phyloP scores from a whole-genome alignment of 2,888 invertebrate genomes.

The Scaptomyza polygonia region DNA sequence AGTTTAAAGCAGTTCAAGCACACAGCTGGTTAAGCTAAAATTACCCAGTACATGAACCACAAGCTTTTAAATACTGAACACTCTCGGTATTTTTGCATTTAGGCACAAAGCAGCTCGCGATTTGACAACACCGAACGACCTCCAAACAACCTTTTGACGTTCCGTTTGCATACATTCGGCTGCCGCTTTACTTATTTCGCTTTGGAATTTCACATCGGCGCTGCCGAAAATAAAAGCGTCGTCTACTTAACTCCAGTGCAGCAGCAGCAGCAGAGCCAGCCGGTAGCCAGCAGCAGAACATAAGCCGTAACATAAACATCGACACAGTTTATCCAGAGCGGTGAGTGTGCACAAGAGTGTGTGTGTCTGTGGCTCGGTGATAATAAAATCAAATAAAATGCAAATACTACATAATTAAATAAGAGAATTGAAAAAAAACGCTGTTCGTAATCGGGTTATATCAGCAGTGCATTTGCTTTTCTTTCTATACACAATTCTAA shows the following conservation, averaged over 20 bases:
- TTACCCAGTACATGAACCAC: background rate
- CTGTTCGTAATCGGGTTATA: slow-evolving; percentile 39
- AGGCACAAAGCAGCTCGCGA: slow-evolving; percentile 43
- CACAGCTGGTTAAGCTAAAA: background rate
- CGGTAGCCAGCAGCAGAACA: slow-evolving; percentile 62
- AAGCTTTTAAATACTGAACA: slow-evolving; percentile 47
- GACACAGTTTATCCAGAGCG: slow-evolving; percentile 66
- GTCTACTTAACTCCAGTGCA: slow-evolving; percentile 82
- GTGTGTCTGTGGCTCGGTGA: slow-evolving; percentile 36
- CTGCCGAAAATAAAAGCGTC: slow-evolving; percentile 76
- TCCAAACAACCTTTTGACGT: slow-evolving; percentile 84
- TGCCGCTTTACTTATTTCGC: slow-evolving; percentile 64
- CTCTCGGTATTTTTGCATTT: slow-evolving; percentile 53
- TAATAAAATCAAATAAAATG: slow-evolving; percentile 16
- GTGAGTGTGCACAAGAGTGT: slow-evolving; percentile 61
- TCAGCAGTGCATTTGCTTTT: slow-evolving; percentile 43
- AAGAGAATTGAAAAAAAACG: slow-evolving; percentile 14
- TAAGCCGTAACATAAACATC: slow-evolving; percentile 35
- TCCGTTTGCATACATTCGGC: slow-evolving; percentile 57
- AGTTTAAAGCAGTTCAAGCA: slow-evolving; percentile 33
- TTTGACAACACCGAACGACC: slow-evolving; percentile 69
- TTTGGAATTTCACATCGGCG: slow-evolving; percentile 72
- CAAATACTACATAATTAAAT: slow-evolving; percentile 24
- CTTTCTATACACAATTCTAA: slow-evolving; percentile 5
- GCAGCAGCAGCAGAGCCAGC: slow-evolving; percentile 80